Evolutionary conservation across 2,888 invertebrate species (phyloP), one percentile per base, ranked within the genome.

Genomic region (Ditula angustiorana): DNA sequence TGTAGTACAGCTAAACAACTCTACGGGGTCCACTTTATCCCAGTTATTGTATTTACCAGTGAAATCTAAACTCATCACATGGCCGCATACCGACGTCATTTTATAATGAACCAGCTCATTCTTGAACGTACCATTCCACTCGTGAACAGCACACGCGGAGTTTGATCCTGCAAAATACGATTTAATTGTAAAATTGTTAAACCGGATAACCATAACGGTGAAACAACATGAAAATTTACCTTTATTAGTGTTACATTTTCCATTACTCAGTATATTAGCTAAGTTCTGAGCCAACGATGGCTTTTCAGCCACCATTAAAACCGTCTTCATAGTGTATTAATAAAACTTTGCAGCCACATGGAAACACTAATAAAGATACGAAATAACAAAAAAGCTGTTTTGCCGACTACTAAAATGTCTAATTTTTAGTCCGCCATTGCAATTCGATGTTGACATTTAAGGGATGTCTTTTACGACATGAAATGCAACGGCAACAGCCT

Each of bases 41-140:
- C 99, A 99, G 75, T 98, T 99, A 83, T 99, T 99, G 85, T 97
- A 99, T 90, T 98, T 98, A 21, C 94, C 94, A 58, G 94, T 95
- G 80, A 99, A 99, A 92, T 99, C 99, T 73, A 99, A 93, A 44
- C 96, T 96, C 97, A 99, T 98, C 0, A 99, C 99, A 93, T 99
- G 99, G 0, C 99, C 99, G 85, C 99, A 99, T 0, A 99, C 99
- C 0, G 99, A 99, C 1, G 99, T 99, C 97, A 99, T 99, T 90
- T 97, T 98, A 82, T 96, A 98, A 64, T 94, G 94, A 0, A 96
- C 96, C 2, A 93, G 92, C 74, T 95, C 95, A 69, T 95, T 95
- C 70, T 94, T 95, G 81, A 99, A 98, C 0, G 90, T 93, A 0
- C 98, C 98, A 57, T 93, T 94, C 97, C 99, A 99, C 89, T 99